Percentiles rank a stretch among this genome's conserved stretches.
Conservation (phyloP, 2,797 vertebrate species). For the Macropus fuliginosus region DNA sequence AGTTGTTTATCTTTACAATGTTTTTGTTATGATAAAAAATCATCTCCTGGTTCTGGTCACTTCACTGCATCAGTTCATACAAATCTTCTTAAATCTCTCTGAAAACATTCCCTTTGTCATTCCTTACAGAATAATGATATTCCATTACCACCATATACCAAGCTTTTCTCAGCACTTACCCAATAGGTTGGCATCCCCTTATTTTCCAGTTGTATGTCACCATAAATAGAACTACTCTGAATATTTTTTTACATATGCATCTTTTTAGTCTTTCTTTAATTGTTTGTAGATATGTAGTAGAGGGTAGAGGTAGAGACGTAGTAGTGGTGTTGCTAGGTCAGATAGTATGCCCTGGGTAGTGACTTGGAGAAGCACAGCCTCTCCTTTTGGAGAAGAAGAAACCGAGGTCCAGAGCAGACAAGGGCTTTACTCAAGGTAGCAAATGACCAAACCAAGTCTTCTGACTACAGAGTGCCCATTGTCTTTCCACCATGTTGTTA, state of each 20-base stretch:
- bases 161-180: background rate
- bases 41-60: background rate
- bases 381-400: too few species aligned
- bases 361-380: too few species aligned
- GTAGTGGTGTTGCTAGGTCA: too few species aligned
- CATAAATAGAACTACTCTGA: background rate
- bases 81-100: background rate
- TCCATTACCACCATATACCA: background rate
- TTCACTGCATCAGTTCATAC: background rate
- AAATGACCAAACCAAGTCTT: too few species aligned
- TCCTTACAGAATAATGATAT: background rate
- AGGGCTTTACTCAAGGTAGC: too few species aligned
- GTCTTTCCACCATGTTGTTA: background rate
- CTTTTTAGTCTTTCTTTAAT: background rate
- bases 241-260: too few species aligned
- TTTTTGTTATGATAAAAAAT: background rate
- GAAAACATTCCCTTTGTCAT: background rate
- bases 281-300: too few species aligned
- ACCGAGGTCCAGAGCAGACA: too few species aligned
- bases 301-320: too few species aligned
- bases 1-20: background rate
- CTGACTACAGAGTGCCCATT: too few species aligned
- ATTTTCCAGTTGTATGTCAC: background rate
- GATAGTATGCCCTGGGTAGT: too few species aligned
- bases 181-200: background rate